Conservation (phyloP, 1,140 invertebrate genomes). For the Schlechtendalia chinensis region DNA sequence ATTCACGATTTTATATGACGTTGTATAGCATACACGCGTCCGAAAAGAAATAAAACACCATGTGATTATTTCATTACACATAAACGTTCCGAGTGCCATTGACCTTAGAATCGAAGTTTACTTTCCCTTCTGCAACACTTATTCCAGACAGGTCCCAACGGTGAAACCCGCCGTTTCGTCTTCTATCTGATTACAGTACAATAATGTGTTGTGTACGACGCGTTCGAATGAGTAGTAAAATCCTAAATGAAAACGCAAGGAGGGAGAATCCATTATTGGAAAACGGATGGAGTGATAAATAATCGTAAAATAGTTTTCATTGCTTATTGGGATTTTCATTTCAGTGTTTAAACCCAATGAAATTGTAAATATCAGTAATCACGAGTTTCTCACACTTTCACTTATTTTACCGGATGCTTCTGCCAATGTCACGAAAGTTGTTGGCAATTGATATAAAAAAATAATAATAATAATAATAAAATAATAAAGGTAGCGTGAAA, state of each 20-base stretch:
- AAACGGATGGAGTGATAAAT: neutral
- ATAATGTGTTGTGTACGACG: neutral
- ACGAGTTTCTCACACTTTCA: conserved; percentile 46
- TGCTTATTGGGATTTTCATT: neutral
- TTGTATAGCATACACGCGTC: neutral
- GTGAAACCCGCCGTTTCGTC: conserved; percentile 31
- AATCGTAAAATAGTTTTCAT: conserved; percentile 15
- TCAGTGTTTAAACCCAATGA: conserved; percentile 28
- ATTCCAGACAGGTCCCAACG: conserved; percentile 45
- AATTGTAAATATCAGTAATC: conserved; percentile 23
- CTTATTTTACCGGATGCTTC: conserved; percentile 43
- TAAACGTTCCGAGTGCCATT: conserved; percentile 31
- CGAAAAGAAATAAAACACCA: conserved; percentile 16
- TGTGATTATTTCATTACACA: conserved; percentile 41
- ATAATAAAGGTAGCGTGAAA: conserved; percentile 10
- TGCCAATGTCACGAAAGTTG: conserved; percentile 42
- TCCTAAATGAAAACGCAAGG: neutral
- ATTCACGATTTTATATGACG: neutral
- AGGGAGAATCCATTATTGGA: conserved; percentile 5
- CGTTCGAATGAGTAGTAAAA: neutral
- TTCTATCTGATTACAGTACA: conserved; percentile 20
- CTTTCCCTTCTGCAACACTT: conserved; percentile 47
- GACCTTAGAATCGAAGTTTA: conserved; percentile 45
- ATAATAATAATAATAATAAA: neutral
- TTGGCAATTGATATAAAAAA: conserved; percentile 12